These are phyloP conservation scores for Malaclemys terrapin DNA, from an alignment of 2,113 vertebrate genomes.

Conservation along the genomic window DNA sequence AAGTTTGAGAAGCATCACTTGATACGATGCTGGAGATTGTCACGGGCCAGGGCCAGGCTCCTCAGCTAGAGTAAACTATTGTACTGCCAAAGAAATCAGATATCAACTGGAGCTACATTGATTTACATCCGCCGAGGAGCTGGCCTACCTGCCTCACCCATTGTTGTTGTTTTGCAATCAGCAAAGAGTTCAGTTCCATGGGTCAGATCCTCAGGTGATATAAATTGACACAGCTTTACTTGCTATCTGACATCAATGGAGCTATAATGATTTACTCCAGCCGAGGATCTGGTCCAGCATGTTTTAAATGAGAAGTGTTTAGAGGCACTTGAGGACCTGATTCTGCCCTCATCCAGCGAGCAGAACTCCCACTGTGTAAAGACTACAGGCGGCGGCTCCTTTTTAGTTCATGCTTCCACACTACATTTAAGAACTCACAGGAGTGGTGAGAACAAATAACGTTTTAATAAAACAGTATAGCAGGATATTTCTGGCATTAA, in stretches of 20 bases:
- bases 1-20: constrained; percentile 18
- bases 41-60: background rate
- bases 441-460: background rate
- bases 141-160: background rate
- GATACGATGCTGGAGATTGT: constrained; percentile 7
- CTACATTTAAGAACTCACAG: background rate
- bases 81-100: constrained; percentile 4
- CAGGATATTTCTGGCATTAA: background rate
- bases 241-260: background rate
- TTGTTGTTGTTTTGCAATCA: background rate
- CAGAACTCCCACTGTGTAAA: constrained; percentile 14
- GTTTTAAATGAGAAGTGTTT: constrained; percentile 8
- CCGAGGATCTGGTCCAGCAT: background rate
- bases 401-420: background rate
- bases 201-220: background rate
- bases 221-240: background rate
- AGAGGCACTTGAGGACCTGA: background rate
- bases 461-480: constrained; percentile 27
- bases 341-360: background rate
- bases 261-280: background rate
- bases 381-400: background rate
- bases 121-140: constrained; percentile 27
- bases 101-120: constrained; percentile 40
- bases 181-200: background rate
- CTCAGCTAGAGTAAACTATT: constrained; percentile 30